phyloP scores from a whole-genome alignment of 92 coral and sea anemone genomes.

The Scolanthus callimorphus region DNA sequence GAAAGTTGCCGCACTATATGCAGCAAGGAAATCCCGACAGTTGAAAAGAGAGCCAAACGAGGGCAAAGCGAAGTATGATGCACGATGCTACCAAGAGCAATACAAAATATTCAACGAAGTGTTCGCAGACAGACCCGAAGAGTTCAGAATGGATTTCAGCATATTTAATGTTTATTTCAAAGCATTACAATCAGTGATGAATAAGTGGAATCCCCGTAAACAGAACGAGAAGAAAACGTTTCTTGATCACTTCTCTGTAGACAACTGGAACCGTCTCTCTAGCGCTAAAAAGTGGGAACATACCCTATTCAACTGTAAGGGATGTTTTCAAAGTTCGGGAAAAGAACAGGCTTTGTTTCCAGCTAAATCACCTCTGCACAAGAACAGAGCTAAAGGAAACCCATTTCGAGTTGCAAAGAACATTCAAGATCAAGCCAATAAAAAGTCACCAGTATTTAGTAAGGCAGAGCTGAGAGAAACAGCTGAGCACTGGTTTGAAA shows the following conservation, averaged over 20 bases:
- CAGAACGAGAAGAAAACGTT: constrained; percentile 3
- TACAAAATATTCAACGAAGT: constrained; percentile 17
- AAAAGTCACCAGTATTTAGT: neutral
- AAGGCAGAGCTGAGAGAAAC: constrained; percentile 3
- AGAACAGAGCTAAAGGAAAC: constrained; percentile 20
- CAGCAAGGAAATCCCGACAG: constrained; percentile 11
- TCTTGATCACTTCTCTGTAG: constrained; percentile 18
- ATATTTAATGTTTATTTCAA: constrained; percentile 10
- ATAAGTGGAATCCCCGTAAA: constrained; percentile 34
- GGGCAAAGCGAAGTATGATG: constrained; percentile 21
- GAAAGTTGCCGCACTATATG: constrained; percentile 22
- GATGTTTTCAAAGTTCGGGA: constrained; percentile 15
- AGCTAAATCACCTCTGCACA: constrained; percentile 13
- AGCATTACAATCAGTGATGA: constrained; percentile 8
- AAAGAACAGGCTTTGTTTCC: constrained; percentile 28
- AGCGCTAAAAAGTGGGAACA: constrained; percentile 33
- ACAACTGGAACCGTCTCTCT: constrained; percentile 25
- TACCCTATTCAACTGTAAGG: constrained; percentile 37
- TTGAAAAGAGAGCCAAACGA: constrained; percentile 21
- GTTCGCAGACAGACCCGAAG: constrained; percentile 2
- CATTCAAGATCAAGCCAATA: neutral
- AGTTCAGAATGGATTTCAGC: constrained; percentile 1
- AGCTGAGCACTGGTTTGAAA: constrained; percentile 5
- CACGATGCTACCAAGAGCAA: constrained; percentile 18
- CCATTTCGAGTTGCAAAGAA: constrained; percentile 18